Conservation (phyloP, 2,797 vertebrate species). For the Tinamus major region DNA sequence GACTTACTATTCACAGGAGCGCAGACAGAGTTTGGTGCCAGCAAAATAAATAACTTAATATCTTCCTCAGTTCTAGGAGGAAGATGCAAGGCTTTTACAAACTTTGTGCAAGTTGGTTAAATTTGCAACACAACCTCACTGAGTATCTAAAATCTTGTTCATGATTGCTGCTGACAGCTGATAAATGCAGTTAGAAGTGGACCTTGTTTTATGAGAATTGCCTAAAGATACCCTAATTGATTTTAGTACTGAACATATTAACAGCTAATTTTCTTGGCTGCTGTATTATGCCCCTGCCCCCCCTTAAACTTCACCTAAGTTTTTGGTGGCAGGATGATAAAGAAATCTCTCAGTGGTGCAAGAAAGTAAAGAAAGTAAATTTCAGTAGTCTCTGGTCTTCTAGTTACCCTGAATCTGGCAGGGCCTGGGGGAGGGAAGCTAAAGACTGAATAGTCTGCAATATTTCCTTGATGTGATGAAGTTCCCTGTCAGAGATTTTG, state of each 20-base stretch:
- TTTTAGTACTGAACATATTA: background rate
- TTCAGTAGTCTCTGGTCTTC: slow-evolving; percentile 62
- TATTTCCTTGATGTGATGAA: slow-evolving; percentile 87
- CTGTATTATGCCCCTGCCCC: background rate
- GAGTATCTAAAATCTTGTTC: background rate
- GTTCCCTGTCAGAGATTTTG: slow-evolving; percentile 84
- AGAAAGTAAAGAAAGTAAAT: slow-evolving; percentile 66
- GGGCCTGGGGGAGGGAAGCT: slow-evolving; percentile 64
- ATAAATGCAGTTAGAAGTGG: slow-evolving; percentile 35
- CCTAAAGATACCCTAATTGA: slow-evolving; percentile 36
- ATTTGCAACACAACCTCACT: background rate
- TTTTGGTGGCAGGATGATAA: slow-evolving; percentile 50
- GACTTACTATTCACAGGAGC: rapidly evolving
- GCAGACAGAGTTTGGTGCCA: background rate
- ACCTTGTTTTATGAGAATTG: slow-evolving; percentile 18
- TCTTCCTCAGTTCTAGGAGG: background rate
- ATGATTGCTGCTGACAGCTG: slow-evolving; percentile 26
- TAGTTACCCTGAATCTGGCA: slow-evolving; percentile 67
- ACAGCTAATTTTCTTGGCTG: slow-evolving; percentile 20
- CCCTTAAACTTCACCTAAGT: background rate
- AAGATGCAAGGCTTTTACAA: background rate
- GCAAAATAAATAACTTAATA: background rate
- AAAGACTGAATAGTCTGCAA: slow-evolving; percentile 73
- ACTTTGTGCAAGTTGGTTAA: background rate
- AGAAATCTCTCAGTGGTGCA: slow-evolving; percentile 55